Evolutionary conservation across 2,888 invertebrate genomes (phyloP).

Genomic region (Andricus quercusramuli): DNA sequence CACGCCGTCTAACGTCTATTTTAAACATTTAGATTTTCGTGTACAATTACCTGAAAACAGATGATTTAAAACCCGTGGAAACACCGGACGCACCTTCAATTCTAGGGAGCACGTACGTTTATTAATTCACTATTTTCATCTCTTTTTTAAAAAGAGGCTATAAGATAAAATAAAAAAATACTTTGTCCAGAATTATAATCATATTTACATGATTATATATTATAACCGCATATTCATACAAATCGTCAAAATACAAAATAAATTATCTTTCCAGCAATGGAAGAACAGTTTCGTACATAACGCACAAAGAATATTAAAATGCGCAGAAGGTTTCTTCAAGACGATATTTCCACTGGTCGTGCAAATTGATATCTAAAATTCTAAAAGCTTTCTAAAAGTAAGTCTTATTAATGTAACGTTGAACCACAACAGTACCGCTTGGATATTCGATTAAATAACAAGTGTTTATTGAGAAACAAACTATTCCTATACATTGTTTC

Average conservation of each 20-base stretch:
- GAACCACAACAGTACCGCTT: not conserved
- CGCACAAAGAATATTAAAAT: not conserved
- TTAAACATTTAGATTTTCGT: conserved; percentile 83
- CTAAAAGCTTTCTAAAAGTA: not conserved
- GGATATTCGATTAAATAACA: conserved; percentile 43
- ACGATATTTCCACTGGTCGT: not conserved
- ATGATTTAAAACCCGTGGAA: conserved; percentile 81
- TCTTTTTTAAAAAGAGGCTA: not conserved
- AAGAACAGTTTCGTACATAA: conserved; percentile 2
- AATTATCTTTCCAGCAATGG: not conserved
- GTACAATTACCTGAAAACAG: conserved; percentile 84
- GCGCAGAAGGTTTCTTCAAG: not conserved
- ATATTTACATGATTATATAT: conserved; percentile 3
- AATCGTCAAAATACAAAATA: not conserved
- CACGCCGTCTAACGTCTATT: not conserved
- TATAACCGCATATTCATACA: not conserved
- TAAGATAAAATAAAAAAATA: conserved; percentile 3
- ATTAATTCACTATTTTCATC: not conserved
- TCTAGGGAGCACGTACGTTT: conserved; percentile 24
- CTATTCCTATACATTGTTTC: conserved; percentile 23
- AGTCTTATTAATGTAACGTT: not conserved
- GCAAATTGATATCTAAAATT: not conserved
- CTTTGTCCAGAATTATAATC: not conserved
- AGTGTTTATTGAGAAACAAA: conserved; percentile 45
- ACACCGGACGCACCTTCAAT: conserved; percentile 80